These are phyloP conservation scores for Syrista parreyssii DNA, from an alignment of 2,888 invertebrate species.

Conservation along the genomic window DNA sequence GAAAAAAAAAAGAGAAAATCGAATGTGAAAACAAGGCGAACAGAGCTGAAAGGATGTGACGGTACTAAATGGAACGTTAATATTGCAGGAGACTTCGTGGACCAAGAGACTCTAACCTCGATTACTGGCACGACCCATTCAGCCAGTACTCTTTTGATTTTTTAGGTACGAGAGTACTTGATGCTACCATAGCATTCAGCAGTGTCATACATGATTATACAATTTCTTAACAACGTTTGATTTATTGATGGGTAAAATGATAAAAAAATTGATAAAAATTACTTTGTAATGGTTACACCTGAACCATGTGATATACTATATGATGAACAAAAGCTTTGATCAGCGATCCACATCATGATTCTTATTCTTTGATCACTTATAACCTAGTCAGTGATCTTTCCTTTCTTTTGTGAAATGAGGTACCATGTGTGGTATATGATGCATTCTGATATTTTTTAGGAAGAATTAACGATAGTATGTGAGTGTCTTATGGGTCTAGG, in stretches of 20 bases:
- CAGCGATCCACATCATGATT: background rate
- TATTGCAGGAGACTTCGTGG: background rate
- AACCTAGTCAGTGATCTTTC: background rate
- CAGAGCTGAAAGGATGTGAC: background rate
- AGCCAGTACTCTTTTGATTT: background rate
- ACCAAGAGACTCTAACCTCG: background rate
- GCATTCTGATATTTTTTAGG: too few species aligned
- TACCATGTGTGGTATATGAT: background rate
- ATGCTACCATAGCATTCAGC: background rate
- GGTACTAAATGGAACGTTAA: background rate
- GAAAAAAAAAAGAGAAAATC: background rate
- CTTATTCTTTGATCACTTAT: background rate
- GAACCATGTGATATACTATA: background rate
- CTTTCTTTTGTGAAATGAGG: background rate
- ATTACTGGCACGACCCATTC: background rate
- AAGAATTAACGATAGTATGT: background rate
- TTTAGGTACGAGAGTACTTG: background rate
- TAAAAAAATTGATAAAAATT: background rate
- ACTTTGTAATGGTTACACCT: background rate
- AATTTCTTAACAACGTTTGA: background rate
- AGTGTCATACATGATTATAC: background rate
- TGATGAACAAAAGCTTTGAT: background rate
- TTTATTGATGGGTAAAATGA: background rate
- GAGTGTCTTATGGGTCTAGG: background rate
- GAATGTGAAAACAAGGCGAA: background rate